Conservation (phyloP, 2,888 invertebrate species). For the Unio delphinus region DNA sequence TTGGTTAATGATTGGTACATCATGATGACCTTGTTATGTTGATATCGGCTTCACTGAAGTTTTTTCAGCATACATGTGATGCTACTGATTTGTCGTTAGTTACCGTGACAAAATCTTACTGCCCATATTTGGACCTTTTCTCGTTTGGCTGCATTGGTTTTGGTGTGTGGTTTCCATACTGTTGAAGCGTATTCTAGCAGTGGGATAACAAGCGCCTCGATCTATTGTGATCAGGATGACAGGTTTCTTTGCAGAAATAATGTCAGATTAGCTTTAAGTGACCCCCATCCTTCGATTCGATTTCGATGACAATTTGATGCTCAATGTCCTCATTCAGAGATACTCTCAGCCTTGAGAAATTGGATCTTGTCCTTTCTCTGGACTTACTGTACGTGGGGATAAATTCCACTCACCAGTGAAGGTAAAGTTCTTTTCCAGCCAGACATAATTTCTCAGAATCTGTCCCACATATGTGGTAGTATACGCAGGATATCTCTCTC, state of each 20-base stretch:
- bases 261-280: conserved; percentile 2
- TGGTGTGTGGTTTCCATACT: not conserved
- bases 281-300: too few relatives aligned
- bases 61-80: not conserved
- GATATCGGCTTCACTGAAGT: too few relatives aligned
- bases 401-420: too few relatives aligned
- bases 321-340: too few relatives aligned
- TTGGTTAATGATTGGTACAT: not conserved
- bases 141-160: not conserved
- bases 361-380: too few relatives aligned
- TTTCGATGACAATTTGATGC: too few relatives aligned
- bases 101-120: not conserved
- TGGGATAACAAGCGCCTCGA: not conserved
- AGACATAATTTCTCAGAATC: too few relatives aligned
- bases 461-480: too few relatives aligned
- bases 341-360: too few relatives aligned
- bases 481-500: too few relatives aligned
- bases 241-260: not conserved
- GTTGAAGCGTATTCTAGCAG: not conserved
- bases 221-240: not conserved
- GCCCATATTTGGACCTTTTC: not conserved
- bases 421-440: too few relatives aligned
- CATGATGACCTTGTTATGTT: conserved; percentile 4
- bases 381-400: too few relatives aligned
- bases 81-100: not conserved